Evolutionary conservation across 2,797 vertebrate species (phyloP), one percentile per base, ranked within the genome.

Genomic region (Tinamus major): DNA sequence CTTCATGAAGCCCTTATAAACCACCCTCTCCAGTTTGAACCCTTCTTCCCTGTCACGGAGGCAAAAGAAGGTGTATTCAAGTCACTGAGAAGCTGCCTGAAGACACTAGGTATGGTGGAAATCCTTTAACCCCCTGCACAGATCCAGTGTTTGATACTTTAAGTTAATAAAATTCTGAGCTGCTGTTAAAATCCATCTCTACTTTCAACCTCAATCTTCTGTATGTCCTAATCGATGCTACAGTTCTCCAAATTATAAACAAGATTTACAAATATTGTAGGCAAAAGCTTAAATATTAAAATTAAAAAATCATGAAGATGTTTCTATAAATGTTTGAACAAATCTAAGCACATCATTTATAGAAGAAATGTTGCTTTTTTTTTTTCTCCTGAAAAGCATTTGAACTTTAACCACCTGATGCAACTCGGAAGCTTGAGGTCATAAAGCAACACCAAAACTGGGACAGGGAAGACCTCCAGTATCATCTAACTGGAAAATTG

Each of bases 281-380:
- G 6, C 27, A 72, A 77, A 92, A 92, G n/a, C 27, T 31, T 79
- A 72, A 79, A 74, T 23, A 51, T 1, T n/a, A 17, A 90, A 86
- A 93, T 56, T 58, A 84, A 94, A 92, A 93, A 81, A 63, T 67
- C 55, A 77, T 64, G 59, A 93, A 79, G 70, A 61, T 1, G 1
- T 46, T 82, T 76, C 42, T 31, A 46, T 39, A 84, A 88, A 76
- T n/a, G 20, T 74, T 88, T 79, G 35, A 88, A 81, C 16, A 86
- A 94, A 85, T 23, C 26, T 79, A 78, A 63, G 13, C 24, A 27
- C 55, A 21, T 9, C 1, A 37, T 42, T 90, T 88, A 23, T 35
- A 64, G 79, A 92, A 63, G 10, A 85, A 72, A 20, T 76, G 11
- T 2, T 68, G n/a, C 7, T 4, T 35, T 16, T 21, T 24, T 33